Base-by-base conservation (phyloP, 1,140 invertebrate species). In the Littorina saxatilis region DNA sequence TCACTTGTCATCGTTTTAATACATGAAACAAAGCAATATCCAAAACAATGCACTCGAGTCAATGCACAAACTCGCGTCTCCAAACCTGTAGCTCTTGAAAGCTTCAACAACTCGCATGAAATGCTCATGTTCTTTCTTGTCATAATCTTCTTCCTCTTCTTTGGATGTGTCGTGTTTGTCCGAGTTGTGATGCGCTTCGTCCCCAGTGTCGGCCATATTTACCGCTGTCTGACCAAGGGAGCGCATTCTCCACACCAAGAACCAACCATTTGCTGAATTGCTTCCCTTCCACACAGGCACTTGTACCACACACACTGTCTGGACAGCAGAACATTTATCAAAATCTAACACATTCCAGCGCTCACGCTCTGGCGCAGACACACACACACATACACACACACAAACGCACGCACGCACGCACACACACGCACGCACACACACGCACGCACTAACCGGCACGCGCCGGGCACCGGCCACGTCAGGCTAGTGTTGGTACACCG, bases 81-180 rank as follows among this genome's bases (percentile, higher is more conserved):
- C 39, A 29, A 17, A 96, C 96, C 95, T 96, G 93, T 97, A 97
- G 91, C 95, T 95, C 93, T 94, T 95, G 90, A 96, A 97, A 76
- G 96, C 96, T 84, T 95, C 94, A 2, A 97, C 94, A 85, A 97
- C 96, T 32, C 95, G 94, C 84, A 95, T 94, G 92, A 96, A 97
- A 91, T 97, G 96, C 82, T 94, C 94, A 84, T 94, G 94, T 89
- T 97, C 96, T 35, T 47, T 61, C 47, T 55, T 58, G 17, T 82
- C 81, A 40, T 79, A 70, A n/a, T 79, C 66, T 39, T 68, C 40
- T 39, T 68, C 40, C 11, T 68, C 72, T 32, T 73, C 70, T n/a
- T 23, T 29, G 39, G 11, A 29, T 27, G 47, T 23, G 1, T 73
- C 70, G 5, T 20, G 13, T 29, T 50, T 73, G 40, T 73, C 40